Evolutionary conservation across 2,113 vertebrate species (phyloP).

Genomic region (Lontra canadensis): DNA sequence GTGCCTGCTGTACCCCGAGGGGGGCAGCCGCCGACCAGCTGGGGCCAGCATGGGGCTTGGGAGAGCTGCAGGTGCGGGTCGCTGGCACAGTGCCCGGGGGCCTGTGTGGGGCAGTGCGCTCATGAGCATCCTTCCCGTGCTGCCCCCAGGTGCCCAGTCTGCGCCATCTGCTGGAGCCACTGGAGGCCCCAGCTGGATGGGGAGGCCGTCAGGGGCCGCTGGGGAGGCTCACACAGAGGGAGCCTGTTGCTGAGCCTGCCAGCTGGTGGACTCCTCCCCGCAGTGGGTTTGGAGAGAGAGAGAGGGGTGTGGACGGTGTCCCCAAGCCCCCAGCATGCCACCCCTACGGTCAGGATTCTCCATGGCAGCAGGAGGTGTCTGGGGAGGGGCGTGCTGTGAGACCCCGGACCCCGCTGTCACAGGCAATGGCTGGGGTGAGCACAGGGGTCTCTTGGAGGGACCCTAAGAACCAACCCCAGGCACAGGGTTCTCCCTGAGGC

Average conservation of each 20-base stretch:
- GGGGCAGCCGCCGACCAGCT: background rate
- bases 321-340: no score
- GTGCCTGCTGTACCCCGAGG: no score
- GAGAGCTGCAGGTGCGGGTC: background rate
- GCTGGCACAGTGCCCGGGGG: fast-evolving
- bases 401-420: background rate
- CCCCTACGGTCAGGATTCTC: background rate
- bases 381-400: background rate
- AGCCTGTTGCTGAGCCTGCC: no score
- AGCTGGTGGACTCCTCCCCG: background rate
- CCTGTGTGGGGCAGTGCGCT: background rate
- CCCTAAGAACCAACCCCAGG: background rate
- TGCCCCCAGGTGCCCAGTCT: background rate
- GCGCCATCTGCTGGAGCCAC: fast-evolving
- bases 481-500: background rate
- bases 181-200: background rate
- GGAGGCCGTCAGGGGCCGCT: background rate
- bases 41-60: background rate
- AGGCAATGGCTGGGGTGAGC: background rate
- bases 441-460: background rate
- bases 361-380: no score
- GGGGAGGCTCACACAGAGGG: background rate
- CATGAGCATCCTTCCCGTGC: fast-evolving
- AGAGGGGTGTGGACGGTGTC: background rate
- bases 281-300: background rate